phyloP scores from a whole-genome alignment of 1,140 invertebrate species.

The Limonius californicus region DNA sequence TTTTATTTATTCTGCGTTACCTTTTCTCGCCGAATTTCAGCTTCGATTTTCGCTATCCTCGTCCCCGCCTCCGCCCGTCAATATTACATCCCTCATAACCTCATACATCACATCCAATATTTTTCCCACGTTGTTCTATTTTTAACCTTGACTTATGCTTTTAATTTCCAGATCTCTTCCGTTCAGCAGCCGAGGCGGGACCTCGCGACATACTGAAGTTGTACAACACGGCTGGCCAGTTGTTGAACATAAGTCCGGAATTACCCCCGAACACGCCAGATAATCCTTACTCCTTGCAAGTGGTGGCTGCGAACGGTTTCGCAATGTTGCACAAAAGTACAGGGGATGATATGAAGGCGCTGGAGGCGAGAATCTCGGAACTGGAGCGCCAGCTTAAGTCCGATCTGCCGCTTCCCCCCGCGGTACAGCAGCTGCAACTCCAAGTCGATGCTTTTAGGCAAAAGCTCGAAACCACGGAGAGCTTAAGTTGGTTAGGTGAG shows the following conservation, averaged over 20 bases:
- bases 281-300: slow-evolving; percentile 49
- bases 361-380: slow-evolving; percentile 55
- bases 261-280: slow-evolving; percentile 59
- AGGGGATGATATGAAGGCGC: slow-evolving; percentile 44
- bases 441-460: slow-evolving; percentile 63
- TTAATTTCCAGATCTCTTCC: slow-evolving; percentile 55
- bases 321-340: slow-evolving; percentile 43
- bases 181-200: slow-evolving; percentile 59
- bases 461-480: slow-evolving; percentile 66
- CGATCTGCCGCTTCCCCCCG: slow-evolving; percentile 51
- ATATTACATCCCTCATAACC: too few relatives aligned
- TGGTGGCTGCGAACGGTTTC: slow-evolving; percentile 44
- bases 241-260: slow-evolving; percentile 63
- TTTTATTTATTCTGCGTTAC: too few relatives aligned
- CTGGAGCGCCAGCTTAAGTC: slow-evolving; percentile 59
- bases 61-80: too few relatives aligned
- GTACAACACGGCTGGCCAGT: slow-evolving; percentile 56
- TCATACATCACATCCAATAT: too few relatives aligned
- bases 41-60: too few relatives aligned
- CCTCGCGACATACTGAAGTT: slow-evolving; percentile 61
- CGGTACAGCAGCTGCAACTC: slow-evolving; percentile 58
- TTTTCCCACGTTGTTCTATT: too few relatives aligned
- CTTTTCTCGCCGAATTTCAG: too few relatives aligned
- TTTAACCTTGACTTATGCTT: too few relatives aligned
- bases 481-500: slow-evolving; percentile 67